Evolutionary conservation across 2,797 vertebrate species (phyloP).

Genomic region (Anguilla obscura): DNA sequence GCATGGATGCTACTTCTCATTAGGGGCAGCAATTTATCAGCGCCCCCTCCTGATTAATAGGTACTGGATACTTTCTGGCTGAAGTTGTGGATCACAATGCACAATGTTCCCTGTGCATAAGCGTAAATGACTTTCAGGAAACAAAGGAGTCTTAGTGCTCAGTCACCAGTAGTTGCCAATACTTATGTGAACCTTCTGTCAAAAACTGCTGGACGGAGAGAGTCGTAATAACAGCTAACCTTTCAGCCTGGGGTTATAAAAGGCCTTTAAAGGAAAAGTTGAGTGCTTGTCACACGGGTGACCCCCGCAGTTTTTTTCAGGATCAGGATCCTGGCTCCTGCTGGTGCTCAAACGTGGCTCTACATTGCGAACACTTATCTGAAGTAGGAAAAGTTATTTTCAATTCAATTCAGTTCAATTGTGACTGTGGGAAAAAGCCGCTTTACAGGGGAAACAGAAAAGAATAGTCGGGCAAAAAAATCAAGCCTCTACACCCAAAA

Average conservation of each 20-base stretch:
- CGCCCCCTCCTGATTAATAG: background rate
- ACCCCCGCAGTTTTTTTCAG: background rate
- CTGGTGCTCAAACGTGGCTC: background rate
- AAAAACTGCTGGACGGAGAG: no score
- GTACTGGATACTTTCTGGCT: background rate
- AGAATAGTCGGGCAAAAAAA: no score
- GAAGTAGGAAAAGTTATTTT: background rate
- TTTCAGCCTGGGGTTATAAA: background rate
- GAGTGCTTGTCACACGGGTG: background rate
- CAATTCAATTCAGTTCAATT: background rate
- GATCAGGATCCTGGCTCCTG: background rate
- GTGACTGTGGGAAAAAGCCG: no score
- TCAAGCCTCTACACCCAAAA: no score
- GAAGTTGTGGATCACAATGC: background rate
- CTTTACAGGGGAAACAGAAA: no score
- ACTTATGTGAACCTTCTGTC: no score
- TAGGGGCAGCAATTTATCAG: background rate
- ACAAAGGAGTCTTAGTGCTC: no score
- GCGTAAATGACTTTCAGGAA: no score
- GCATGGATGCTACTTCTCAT: background rate
- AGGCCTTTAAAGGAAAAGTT: background rate
- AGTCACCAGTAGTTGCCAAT: no score
- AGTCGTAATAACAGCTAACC: no score
- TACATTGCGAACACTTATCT: background rate
- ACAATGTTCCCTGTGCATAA: background rate